These are phyloP conservation scores for Spodoptera picta DNA, from an alignment of 2,888 invertebrate genomes.

Conservation along the genomic window DNA sequence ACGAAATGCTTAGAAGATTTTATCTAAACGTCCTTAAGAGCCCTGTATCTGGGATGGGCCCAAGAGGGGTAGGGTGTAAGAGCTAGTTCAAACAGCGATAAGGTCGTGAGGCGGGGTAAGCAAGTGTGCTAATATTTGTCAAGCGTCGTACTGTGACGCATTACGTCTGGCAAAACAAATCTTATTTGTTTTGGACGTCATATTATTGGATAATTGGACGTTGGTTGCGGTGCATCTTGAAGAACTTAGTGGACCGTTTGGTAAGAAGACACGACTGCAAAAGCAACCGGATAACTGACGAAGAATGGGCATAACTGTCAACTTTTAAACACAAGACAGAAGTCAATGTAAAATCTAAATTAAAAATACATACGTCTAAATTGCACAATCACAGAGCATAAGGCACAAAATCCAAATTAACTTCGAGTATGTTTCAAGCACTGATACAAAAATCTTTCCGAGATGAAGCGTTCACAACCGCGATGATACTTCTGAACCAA, in stretches of 20 bases:
- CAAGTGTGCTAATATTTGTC: conserved; percentile 70
- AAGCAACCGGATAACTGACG: too few relatives aligned
- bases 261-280: conserved; percentile 9
- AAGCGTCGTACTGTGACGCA: conserved; percentile 64
- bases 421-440: too few relatives aligned
- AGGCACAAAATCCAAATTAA: too few relatives aligned
- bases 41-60: conserved; percentile 51
- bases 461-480: too few relatives aligned
- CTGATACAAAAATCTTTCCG: too few relatives aligned
- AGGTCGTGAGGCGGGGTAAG: conserved; percentile 60
- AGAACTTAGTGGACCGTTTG: neutral
- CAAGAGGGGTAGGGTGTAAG: conserved; percentile 57
- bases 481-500: too few relatives aligned
- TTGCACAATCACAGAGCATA: too few relatives aligned
- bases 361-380: too few relatives aligned
- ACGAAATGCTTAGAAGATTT: conserved; percentile 45
- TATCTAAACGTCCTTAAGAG: conserved; percentile 48
- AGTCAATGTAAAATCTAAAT: too few relatives aligned
- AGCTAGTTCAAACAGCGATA: conserved; percentile 68
- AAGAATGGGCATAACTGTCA: too few relatives aligned
- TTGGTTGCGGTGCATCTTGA: conserved; percentile 13
- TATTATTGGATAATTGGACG: conserved; percentile 53
- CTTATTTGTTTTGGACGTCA: conserved; percentile 53
- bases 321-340: too few relatives aligned
- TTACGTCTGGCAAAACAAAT: conserved; percentile 56